Base-by-base conservation (phyloP, 2,888 invertebrate species). In the Hypercompe scribonia region DNA sequence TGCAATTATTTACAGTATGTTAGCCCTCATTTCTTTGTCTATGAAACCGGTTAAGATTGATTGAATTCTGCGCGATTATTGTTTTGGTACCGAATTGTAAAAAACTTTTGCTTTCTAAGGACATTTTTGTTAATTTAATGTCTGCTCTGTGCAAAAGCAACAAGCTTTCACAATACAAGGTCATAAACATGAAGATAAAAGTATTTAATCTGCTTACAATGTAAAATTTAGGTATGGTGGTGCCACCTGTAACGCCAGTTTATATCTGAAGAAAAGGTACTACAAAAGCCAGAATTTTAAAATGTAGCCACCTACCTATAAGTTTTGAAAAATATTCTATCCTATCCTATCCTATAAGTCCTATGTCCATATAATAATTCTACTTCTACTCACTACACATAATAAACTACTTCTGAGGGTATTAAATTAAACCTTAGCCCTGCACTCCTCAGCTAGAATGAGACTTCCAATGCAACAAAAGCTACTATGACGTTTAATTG, bases 1-100 rank as follows among this genome's bases (percentile, higher is more conserved):
- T 95, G 72, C 69, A 21, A 68, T 66, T 21, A 31, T 70, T 71
- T 39, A 50, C 28, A 54, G 13, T 24, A 15, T 31, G 50, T 42
- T 39, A 61, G 31, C 21, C n/a, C 8, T 24, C 33, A 11, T 24
- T 31, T 28, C 8, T 31, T 31, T 15, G 13, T 28, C 28, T 28
- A 1, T 58, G 28, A 61, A 31, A 61, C 31, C 31, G 2, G 61
- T 61, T 31, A 5, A 18, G 31, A 18, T 31, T 31, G 61, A 61
- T 31, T 61, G 31, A 15, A 61, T 31, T 2, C 18, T 61, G 31
- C 18, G 61, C 31, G 1, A 61, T 61, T 31, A 28, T 31, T 31
- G 28, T 31, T 31, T 28, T 58, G 28, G 28, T 58, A n/a, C 28
- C 28, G 2, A 28, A n/a, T 11, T 13, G 54, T 58, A 28, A 7